Evolutionary conservation across 2,888 invertebrate species (phyloP), one percentile per base, ranked within the genome.

Genomic region (Bombylius discolor): DNA sequence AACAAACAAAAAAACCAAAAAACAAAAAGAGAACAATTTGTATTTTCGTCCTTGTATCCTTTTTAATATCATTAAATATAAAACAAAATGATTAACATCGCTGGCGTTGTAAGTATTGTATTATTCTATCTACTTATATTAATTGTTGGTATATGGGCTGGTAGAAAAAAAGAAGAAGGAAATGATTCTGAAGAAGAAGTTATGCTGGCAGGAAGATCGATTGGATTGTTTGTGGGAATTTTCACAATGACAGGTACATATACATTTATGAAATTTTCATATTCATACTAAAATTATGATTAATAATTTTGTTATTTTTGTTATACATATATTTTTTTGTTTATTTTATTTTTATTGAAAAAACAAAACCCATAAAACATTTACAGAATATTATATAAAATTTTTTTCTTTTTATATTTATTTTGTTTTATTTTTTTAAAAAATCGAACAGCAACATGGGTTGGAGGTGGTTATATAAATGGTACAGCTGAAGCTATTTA

Each of bases 391-490:
- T 23, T 23, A 23, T 23, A 23, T 23, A 1, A 23, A 23, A n/a
- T n/a, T 23, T 23, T 23, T 23, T 23, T 23, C 2, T 23, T 23
- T 23, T 23, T 23, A 3, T 23, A 23, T 23, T 23, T 23, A 36
- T 42, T 44, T 13, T 5, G 5, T 13, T 42, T 55, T 46, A 31
- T 47, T 47, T 31, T 47, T 4, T 47, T 31, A 31, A 8, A 9
- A 9, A 31, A 34, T 51, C 62, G 72, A 75, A 32, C 75, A 92
- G 97, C 98, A 50, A 99, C 98, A 14, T 99, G 99, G 98, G 98
- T 99, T 53, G 99, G 98, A 60, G 98, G 99, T 48, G 98, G 97
- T 52, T 99, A 98, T 78, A 99, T 99, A 73, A 99, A 99, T 74
- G 98, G 98, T 61, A 97, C 98, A 23, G 96, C 98, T 34, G 98